Percentiles rank a stretch among this genome's conserved stretches.
These are phyloP conservation scores for Lota lota DNA, from an alignment of 2,113 vertebrate genomes.

Conservation along the genomic window DNA sequence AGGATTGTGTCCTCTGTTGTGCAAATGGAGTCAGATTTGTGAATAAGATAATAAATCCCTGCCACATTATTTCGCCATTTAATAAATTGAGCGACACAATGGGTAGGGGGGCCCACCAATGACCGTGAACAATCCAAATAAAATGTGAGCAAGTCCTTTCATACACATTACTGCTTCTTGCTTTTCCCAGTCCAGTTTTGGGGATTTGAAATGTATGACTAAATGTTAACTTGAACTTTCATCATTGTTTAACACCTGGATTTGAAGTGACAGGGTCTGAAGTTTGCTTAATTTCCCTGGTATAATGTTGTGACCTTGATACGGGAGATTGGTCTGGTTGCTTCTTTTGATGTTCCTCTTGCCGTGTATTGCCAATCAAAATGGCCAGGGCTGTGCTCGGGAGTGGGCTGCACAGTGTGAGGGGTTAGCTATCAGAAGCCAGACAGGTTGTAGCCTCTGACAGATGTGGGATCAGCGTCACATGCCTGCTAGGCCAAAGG, in stretches of 20 bases:
- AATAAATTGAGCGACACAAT: conserved; percentile 51
- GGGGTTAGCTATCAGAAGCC: conserved; percentile 47
- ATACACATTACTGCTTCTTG: conserved; percentile 19
- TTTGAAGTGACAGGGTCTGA: neutral
- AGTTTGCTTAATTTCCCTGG: conserved; percentile 11
- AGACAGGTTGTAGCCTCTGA: conserved; percentile 50
- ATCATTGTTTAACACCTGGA: conserved; percentile 7
- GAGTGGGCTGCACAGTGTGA: conserved; percentile 27
- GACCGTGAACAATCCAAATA: conserved; percentile 54
- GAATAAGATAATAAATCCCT: conserved; percentile 66
- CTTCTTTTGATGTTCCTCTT: conserved; percentile 49
- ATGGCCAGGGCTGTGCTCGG: conserved; percentile 21
- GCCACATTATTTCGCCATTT: conserved; percentile 65
- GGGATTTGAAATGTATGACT: conserved; percentile 12
- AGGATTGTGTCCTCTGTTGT: conserved; percentile 69
- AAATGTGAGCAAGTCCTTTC: conserved; percentile 56
- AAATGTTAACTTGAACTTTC: neutral
- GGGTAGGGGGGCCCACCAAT: conserved; percentile 38
- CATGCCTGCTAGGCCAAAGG: conserved; percentile 51
- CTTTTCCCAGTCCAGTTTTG: conserved; percentile 16
- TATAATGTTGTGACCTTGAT: conserved; percentile 6
- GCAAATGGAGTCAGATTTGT: conserved; percentile 66
- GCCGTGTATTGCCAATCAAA: conserved; percentile 29
- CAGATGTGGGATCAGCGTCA: conserved; percentile 63
- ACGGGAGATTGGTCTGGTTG: conserved; percentile 9